Percentiles rank a stretch among this genome's conserved stretches.
phyloP scores from a whole-genome alignment of 2,888 invertebrate genomes.

The Caprella mutica region DNA sequence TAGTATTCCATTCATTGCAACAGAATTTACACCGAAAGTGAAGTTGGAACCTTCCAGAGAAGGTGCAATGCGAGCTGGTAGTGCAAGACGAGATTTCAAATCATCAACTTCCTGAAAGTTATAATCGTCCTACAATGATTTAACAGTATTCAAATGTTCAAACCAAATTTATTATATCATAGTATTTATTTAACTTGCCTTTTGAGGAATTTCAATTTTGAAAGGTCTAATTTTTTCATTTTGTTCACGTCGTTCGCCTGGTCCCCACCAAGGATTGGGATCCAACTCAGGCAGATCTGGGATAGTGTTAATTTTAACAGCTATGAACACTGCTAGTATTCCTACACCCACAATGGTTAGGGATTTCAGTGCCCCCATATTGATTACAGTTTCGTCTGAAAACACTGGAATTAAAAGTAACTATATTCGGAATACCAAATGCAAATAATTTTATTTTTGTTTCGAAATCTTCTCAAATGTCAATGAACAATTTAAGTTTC shows the following conservation, averaged over 20 bases:
- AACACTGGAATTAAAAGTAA: not conserved
- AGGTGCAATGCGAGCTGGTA: constrained; percentile 34
- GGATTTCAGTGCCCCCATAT: not conserved
- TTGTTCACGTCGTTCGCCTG: not conserved
- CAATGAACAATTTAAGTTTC: too few species aligned
- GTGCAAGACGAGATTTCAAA: constrained; percentile 14
- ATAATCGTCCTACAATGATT: too few species aligned
- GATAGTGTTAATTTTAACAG: not conserved
- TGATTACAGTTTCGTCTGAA: not conserved
- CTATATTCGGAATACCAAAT: too few species aligned
- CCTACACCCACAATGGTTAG: not conserved
- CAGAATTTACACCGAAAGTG: constrained; percentile 67
- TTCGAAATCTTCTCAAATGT: too few species aligned
- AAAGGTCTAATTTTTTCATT: constrained; percentile 1
- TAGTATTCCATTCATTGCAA: constrained; percentile 54
- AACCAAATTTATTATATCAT: too few species aligned
- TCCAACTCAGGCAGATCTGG: not conserved
- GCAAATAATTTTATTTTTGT: too few species aligned
- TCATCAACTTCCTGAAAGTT: constrained; percentile 19
- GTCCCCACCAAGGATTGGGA: constrained; percentile 6
- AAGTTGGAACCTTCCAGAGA: constrained; percentile 50
- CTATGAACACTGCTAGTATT: not conserved
- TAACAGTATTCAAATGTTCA: too few species aligned
- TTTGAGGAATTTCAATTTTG: not conserved
- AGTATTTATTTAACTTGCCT: too few species aligned